Evolutionary conservation across 1,140 invertebrate species (phyloP).

Genomic region (Drosophila malerkotliana): DNA sequence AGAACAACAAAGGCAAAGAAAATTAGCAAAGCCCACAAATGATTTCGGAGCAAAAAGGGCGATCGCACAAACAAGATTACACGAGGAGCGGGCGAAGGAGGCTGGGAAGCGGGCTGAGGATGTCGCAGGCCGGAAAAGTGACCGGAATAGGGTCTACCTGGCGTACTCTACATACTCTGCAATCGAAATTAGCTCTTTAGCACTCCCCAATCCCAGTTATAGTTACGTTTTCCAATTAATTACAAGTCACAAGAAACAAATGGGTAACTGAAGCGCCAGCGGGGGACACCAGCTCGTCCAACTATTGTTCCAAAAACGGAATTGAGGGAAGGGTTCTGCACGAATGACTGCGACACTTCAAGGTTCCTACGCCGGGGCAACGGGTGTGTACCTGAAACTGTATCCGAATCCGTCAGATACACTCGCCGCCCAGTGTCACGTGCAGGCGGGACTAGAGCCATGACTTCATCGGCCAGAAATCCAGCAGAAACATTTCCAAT

Average conservation of each 20-base stretch:
- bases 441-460: conserved; percentile 15
- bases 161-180: too few relatives aligned
- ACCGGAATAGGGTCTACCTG: too few relatives aligned
- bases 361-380: conserved; percentile 49
- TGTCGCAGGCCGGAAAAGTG: conserved; percentile 3
- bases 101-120: conserved; percentile 28
- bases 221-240: conserved; percentile 35
- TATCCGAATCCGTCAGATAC: conserved; percentile 36
- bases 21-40: conserved; percentile 74
- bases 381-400: conserved; percentile 39
- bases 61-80: conserved; percentile 79
- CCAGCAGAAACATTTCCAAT: conserved; percentile 30
- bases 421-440: conserved; percentile 58
- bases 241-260: conserved; percentile 44
- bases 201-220: conserved; percentile 6
- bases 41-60: conserved; percentile 65
- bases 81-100: conserved; percentile 7
- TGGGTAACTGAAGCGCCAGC: conserved; percentile 7
- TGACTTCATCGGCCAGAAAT: conserved; percentile 69
- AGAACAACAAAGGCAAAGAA: conserved; percentile 51
- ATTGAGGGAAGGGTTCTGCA: conserved; percentile 67
- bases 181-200: background rate
- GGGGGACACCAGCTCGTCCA: conserved; percentile 31
- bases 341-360: conserved; percentile 71
- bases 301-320: conserved; percentile 40